Conservation (phyloP, 2,888 invertebrate genomes). For the Marasmarcha lunaedactyla region DNA sequence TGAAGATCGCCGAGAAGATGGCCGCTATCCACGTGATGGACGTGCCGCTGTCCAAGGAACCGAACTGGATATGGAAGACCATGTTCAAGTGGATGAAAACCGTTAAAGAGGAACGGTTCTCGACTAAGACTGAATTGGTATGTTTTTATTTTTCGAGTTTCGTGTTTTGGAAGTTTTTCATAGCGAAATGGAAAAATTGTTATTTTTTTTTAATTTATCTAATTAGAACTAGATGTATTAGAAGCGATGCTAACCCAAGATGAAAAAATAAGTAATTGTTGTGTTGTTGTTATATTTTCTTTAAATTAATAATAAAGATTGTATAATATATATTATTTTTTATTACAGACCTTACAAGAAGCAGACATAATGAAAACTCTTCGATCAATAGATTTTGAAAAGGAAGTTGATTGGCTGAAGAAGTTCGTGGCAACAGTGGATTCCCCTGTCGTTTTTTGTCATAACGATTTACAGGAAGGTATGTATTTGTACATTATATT, state of each 20-base stretch:
- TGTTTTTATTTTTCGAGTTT: no score
- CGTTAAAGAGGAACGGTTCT: slow-evolving; percentile 41
- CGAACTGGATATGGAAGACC: slow-evolving; percentile 94
- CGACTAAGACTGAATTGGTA: no score
- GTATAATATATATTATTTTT: no score
- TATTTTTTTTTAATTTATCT: no score
- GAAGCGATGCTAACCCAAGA: no score
- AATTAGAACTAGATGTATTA: no score
- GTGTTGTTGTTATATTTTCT: no score
- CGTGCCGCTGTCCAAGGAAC: slow-evolving; percentile 96
- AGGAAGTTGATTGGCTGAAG: slow-evolving; percentile 80
- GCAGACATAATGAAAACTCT: slow-evolving; percentile 41
- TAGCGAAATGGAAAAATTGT: no score
- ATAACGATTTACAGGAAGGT: slow-evolving; percentile 96
- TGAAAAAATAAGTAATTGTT: no score
- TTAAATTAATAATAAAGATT: no score
- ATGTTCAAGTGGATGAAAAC: slow-evolving; percentile 82
- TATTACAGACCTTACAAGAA: slow-evolving; percentile 39
- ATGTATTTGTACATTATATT: no score
- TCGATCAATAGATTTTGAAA: slow-evolving; percentile 68
- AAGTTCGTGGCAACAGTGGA: slow-evolving; percentile 66
- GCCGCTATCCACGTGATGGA: slow-evolving; percentile 92
- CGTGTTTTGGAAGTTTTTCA: no score
- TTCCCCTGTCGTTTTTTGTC: slow-evolving; percentile 92
- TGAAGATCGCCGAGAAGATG: slow-evolving; percentile 92